A percentile compares a stretch with the other conserved stretches of the same genome.
phyloP scores from a whole-genome alignment of 2,113 vertebrate species.

The Cepphus grylle region DNA sequence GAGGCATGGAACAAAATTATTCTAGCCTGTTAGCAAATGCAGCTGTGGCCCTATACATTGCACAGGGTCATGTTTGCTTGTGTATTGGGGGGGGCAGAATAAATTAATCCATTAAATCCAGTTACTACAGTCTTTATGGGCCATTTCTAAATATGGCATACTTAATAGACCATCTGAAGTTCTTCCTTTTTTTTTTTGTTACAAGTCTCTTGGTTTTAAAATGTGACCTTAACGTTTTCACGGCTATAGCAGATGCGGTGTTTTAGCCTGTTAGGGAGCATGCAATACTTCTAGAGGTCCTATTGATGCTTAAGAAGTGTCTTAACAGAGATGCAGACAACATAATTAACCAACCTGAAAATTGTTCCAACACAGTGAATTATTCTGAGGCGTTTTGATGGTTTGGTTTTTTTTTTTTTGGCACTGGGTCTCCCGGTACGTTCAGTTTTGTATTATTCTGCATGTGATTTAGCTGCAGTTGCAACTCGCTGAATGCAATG shows the following conservation, averaged over 20 bases:
- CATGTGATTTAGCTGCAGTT: no score
- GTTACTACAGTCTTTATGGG: neutral
- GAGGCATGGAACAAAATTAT: neutral
- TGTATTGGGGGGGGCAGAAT: neutral
- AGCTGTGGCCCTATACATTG: accelerated
- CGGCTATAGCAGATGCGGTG: neutral
- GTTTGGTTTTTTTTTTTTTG: neutral
- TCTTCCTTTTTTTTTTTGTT: neutral
- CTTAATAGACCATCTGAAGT: neutral
- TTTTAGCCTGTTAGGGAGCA: neutral
- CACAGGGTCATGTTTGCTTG: neutral
- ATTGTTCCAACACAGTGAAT: neutral
- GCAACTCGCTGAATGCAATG: accelerated
- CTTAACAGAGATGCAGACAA: neutral
- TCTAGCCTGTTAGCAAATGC: neutral
- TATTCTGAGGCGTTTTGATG: neutral
- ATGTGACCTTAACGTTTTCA: neutral
- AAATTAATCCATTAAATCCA: neutral
- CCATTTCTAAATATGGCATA: neutral
- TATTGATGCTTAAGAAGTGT: neutral
- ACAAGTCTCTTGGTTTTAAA: neutral
- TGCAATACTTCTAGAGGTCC: neutral
- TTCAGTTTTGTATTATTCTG: neutral
- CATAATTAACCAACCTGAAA: neutral
- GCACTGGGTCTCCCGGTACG: neutral